Percentiles rank a stretch among this genome's conserved stretches.
Evolutionary conservation across 30 jellyfish, hydroid and myxozoan genomes (phyloP).

Genomic region (Catostylus mosaicus): DNA sequence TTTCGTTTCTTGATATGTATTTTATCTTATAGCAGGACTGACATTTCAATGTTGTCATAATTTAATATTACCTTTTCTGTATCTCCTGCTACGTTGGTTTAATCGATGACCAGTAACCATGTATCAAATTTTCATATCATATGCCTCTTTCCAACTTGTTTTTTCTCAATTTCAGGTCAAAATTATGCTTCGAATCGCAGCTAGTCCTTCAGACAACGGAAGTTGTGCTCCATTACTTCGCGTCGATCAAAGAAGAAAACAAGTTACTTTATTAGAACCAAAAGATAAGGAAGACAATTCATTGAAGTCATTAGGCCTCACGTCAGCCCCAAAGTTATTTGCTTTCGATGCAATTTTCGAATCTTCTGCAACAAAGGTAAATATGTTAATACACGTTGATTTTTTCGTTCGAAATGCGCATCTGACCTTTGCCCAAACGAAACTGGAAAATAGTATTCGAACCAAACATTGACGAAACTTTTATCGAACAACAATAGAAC

Average conservation of each 20-base stretch:
- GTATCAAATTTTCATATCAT: background rate
- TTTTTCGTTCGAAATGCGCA: no score
- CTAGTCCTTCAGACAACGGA: slow-evolving; percentile 75
- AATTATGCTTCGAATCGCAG: slow-evolving; percentile 89
- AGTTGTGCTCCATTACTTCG: slow-evolving; percentile 60
- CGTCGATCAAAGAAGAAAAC: slow-evolving; percentile 89
- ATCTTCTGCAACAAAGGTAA: slow-evolving; percentile 82
- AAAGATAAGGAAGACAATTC: slow-evolving; percentile 43
- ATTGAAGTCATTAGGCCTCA: slow-evolving; percentile 35
- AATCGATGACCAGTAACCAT: background rate
- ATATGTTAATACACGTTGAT: no score
- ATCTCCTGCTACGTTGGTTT: no score
- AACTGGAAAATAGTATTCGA: no score
- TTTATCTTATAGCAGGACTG: no score
- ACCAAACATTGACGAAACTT: no score
- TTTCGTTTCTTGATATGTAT: no score
- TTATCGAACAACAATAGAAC: no score
- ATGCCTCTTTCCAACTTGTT: background rate
- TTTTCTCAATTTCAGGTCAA: slow-evolving; percentile 60
- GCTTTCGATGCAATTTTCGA: slow-evolving; percentile 90
- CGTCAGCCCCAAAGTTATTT: slow-evolving; percentile 79
- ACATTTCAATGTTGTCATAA: no score
- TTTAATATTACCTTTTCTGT: no score
- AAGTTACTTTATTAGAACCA: slow-evolving; percentile 86
- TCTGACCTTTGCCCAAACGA: no score